Evolutionary conservation across 2,888 invertebrate genomes (phyloP).

Genomic region (Biston stratarius): DNA sequence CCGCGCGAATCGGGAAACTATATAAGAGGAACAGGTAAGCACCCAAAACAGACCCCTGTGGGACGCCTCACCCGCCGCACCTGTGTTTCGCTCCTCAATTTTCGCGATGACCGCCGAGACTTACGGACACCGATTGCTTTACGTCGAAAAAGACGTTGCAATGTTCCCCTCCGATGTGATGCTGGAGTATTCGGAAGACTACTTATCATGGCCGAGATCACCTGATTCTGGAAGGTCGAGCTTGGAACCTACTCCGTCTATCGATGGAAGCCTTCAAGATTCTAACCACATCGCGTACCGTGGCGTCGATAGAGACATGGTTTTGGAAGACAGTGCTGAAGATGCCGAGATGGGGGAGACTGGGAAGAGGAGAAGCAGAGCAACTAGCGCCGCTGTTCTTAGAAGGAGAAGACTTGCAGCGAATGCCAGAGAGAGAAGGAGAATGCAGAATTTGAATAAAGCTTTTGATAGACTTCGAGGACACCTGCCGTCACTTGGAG

Average conservation of each 20-base stretch:
- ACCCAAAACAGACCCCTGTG: slow-evolving; percentile 71
- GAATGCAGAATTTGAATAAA: slow-evolving; percentile 97
- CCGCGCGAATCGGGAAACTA: slow-evolving; percentile 76
- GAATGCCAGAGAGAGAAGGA: slow-evolving; percentile 95
- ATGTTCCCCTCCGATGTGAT: slow-evolving; percentile 79
- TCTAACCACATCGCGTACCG: slow-evolving; percentile 81
- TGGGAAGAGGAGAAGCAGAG: slow-evolving; percentile 87
- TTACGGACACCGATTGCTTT: slow-evolving; percentile 81
- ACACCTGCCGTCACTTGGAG: slow-evolving; percentile 96
- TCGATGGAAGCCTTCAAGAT: slow-evolving; percentile 82
- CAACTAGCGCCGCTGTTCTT: slow-evolving; percentile 92
- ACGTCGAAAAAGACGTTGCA: slow-evolving; percentile 70
- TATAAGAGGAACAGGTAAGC: slow-evolving; percentile 80
- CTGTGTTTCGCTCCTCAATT: slow-evolving; percentile 51
- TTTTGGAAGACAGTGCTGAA: slow-evolving; percentile 78
- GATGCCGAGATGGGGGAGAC: slow-evolving; percentile 77
- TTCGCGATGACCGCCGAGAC: slow-evolving; percentile 79
- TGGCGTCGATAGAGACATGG: slow-evolving; percentile 74
- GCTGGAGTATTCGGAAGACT: slow-evolving; percentile 80
- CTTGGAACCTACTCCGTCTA: slow-evolving; percentile 83
- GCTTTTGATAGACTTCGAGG: slow-evolving; percentile 96
- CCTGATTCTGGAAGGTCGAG: slow-evolving; percentile 84
- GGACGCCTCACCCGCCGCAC: slow-evolving; percentile 70
- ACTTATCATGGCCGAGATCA: slow-evolving; percentile 79
- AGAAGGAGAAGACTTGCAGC: slow-evolving; percentile 95